Evolutionary conservation across 2,797 vertebrate species (phyloP), one percentile per base, ranked within the genome.

Genomic region (Centropyge bicolor): DNA sequence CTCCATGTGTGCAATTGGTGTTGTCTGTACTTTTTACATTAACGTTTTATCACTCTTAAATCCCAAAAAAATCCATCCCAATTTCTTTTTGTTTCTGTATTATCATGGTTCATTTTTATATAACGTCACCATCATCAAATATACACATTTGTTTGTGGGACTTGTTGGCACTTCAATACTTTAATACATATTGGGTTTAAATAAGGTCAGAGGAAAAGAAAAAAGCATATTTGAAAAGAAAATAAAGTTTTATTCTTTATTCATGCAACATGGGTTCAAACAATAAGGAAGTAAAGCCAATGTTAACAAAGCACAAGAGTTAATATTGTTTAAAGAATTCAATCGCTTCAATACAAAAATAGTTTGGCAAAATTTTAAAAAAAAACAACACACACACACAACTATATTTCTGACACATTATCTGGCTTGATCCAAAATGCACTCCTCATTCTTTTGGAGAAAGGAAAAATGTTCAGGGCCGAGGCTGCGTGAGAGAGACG

Each of bases 401-500:
- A 38, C 0, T 57, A 24, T 19, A 38, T 64, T 20, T 60, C 61
- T 35, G 10, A 46, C 27, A 6, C 19, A 19, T 46, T 51, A 27
- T 27, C 35, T 6, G 63, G 40, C 27, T 4, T 48, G 35, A 59
- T 13, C 31, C n/a, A 3, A 3, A 1, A 12, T 19, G 40, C 0
- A 14, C 41, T 40, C 13, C 22, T 70, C 67, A 8, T 64, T 80
- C 54, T 59, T 74, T 27, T 20, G 22, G 55, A 65, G 86, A 90
- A 87, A 88, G 86, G 67, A 70, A 56, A 46, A 83, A 55, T 3
- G 62, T 56, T 17, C 8, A 20, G 16, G 54, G 63, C 66, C 54
- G 35, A 51, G 73, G 74, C 9, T 63, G 40, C n/a, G 60, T 40
- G 12, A 48, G 22, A 71, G 24, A 76, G 60, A 70, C 5, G 62